A percentile compares a stretch with the other conserved stretches of the same genome.
Evolutionary conservation across 1,140 invertebrate species (phyloP).

Genomic region (Euborellia annulipes): DNA sequence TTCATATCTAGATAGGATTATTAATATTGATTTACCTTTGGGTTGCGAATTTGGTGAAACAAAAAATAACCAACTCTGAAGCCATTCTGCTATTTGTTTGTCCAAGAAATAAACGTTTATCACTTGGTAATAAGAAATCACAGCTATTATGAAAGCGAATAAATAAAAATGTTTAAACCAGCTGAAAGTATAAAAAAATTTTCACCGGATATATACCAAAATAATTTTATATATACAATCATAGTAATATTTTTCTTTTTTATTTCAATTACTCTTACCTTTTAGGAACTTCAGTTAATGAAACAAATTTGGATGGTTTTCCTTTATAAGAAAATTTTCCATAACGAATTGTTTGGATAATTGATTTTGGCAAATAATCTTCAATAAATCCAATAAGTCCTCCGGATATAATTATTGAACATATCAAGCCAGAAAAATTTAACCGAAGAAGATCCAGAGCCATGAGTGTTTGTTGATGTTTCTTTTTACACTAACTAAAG

Average conservation of each 20-base stretch:
- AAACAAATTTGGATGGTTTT: conserved; percentile 29
- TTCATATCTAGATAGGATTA: not conserved
- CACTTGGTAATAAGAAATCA: conserved; percentile 30
- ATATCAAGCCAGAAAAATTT: conserved; percentile 32
- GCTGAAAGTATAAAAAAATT: conserved; percentile 17
- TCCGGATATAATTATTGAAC: conserved; percentile 34
- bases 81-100: conserved; percentile 25
- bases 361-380: conserved; percentile 39
- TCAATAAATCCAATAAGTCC: conserved; percentile 41
- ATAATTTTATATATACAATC: conserved; percentile 5
- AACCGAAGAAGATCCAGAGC: conserved; percentile 39
- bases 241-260: too few species aligned
- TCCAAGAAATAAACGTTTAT: conserved; percentile 31
- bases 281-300: conserved; percentile 47
- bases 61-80: conserved; percentile 31
- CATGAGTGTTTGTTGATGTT: too few species aligned
- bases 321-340: conserved; percentile 45
- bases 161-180: conserved; percentile 59
- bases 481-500: too few species aligned
- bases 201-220: conserved; percentile 5
- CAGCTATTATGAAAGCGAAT: conserved; percentile 37
- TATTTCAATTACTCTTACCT: too few species aligned
- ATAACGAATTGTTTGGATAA: conserved; percentile 43
- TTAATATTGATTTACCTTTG: conserved; percentile 29
- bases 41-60: conserved; percentile 30